Evolutionary conservation across 2,113 vertebrate species (phyloP), one percentile per base, ranked within the genome.

Genomic region (Stigmatopora argus): DNA sequence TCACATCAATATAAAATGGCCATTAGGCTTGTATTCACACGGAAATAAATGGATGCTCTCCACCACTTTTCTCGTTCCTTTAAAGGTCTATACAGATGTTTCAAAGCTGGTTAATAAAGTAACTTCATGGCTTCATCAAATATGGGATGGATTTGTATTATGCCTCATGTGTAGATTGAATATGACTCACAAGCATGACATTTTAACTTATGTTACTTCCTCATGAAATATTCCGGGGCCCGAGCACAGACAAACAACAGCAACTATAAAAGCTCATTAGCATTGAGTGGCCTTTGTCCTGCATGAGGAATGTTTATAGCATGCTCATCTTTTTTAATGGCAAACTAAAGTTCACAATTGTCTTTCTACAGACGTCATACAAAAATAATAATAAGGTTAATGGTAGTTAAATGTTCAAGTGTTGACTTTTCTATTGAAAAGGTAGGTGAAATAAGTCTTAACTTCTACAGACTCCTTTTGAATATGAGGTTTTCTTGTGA

Each of bases 131-230:
- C 49, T 66, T 38, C 45, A 69, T 81, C 18, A 70, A 77, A 72
- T 69, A 67, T 77, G 78, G 70, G 78, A 77, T 75, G 71, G 67
- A 60, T 78, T 67, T 72, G 38, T 78, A 62, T 62, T 69, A 71
- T 60, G 68, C 65, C 58, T 73, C 63, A 66, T 75, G 69, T n/a
- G 12, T 60, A 62, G 45, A 61, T 23, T 47, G 45, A 63, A 60
- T 44, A 34, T 45, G 71, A 68, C 66, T 74, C 21, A 4, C 51
- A 31, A 9, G 8, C n/a, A 19, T 2, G 19, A 38, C 53, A 44
- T 58, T 41, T 62, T 55, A 11, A 31, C 12, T 18, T 45, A 41
- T 52, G 6, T 19, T n/a, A 64, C 61, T 72, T 56, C 45, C 46
- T 48, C n/a, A 10, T 8, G 21, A 60, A 58, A 45, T 19, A 12